Evolutionary conservation across 2,113 vertebrate species (phyloP), one percentile per base, ranked within the genome.

Genomic region (Pelecanus crispus): DNA sequence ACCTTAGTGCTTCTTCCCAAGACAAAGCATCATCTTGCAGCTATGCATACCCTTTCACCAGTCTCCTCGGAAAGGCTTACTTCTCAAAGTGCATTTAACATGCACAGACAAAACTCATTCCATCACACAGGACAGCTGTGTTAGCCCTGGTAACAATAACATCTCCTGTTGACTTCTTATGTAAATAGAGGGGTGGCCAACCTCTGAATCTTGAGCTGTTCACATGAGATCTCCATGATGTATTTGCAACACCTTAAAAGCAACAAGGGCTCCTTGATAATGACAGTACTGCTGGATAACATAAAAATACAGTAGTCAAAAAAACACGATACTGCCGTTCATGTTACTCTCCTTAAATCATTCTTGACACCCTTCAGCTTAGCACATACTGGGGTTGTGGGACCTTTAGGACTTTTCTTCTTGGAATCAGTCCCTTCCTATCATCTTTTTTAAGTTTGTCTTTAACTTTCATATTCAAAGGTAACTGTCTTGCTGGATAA

Each of bases 311-410:
- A 58, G 16, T 5, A 77, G 9, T n/a, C 4, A 73, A 66, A 88
- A 2, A 4, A 78, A 74, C 3, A 19, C n/a, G 32, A 28, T 31
- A 44, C 16, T 74, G 3, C 17, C 78, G 21, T 78, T 82, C 61
- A 47, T 0, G 0, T 63, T 50, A 26, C 4, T 91, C 13, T 45
- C 38, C 49, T 67, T 63, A 52, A 67, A 40, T 72, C 11, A 36
- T 28, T 15, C 26, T 36, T 61, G 18, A 44, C 9, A 61, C 3
- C 2, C 21, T 91, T 45, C 42, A 70, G 15, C 9, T 52, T 67
- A 45, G 29, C 21, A 59, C 10, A 47, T 32, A 17, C 1, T 11
- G 25, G 6, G 1, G 1, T 50, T 55, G 29, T 56, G 24, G 34
- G 40, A 32, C 10, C 10, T 79, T 63, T 24, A 32, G 26, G 34